These are phyloP conservation scores for Aurelia coerulea DNA, from an alignment of 30 jellyfish, hydroid and myxozoan species.

Conservation along the genomic window DNA sequence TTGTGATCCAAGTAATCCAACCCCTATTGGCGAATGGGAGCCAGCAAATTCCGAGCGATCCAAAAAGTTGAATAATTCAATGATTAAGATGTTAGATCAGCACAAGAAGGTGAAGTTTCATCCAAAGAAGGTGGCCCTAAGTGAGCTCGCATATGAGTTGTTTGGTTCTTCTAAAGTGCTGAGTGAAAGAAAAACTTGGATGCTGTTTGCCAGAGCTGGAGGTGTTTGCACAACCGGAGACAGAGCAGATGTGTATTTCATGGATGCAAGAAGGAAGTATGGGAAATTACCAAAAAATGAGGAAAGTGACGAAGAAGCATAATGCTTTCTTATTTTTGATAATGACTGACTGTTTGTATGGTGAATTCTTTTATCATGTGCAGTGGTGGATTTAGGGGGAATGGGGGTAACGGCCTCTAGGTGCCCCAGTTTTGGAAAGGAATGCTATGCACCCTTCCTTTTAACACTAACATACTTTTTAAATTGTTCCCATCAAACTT, in stretches of 20 bases:
- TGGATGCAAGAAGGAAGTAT: conserved; percentile 7
- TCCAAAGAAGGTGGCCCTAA: neutral
- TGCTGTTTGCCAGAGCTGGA: conserved; percentile 19
- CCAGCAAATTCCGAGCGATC: neutral
- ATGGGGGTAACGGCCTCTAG: too few species aligned
- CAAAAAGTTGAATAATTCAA: neutral
- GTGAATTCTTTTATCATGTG: too few species aligned
- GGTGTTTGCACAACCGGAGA: conserved; percentile 5
- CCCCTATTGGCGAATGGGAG: neutral
- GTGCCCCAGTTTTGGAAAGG: too few species aligned
- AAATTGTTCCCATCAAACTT: too few species aligned
- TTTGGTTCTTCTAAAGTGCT: neutral
- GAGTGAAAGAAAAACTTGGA: neutral
- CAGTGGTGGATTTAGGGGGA: too few species aligned
- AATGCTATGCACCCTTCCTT: too few species aligned
- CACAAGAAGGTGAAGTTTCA: neutral
- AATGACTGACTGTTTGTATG: neutral
- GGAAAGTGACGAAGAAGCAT: neutral
- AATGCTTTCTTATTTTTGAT: neutral
- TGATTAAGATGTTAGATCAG: conserved; percentile 3
- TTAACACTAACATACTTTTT: too few species aligned
- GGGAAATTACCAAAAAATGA: conserved; percentile 3
- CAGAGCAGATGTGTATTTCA: conserved; percentile 3
- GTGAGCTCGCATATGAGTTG: neutral
- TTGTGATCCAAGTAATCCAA: conserved; percentile 1